Percentiles rank a stretch among this genome's conserved stretches.
These are phyloP conservation scores for Lineus longissimus DNA, from an alignment of 1,140 invertebrate species.

Conservation along the genomic window DNA sequence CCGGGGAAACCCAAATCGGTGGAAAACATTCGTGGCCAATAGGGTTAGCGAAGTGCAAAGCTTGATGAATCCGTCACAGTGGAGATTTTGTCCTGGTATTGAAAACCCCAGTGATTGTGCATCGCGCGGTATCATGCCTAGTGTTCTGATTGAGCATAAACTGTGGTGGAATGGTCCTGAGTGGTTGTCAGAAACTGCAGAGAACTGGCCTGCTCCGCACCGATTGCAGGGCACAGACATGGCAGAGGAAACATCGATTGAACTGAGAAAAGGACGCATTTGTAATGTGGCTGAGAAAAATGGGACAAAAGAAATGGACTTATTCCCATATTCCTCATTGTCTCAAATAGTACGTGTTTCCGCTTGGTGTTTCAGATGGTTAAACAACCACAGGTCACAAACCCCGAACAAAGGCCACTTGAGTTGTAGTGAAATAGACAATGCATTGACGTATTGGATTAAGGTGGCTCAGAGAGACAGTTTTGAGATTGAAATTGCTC, in stretches of 20 bases:
- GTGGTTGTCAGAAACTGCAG: not conserved
- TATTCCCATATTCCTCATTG: not conserved
- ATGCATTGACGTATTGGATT: not conserved
- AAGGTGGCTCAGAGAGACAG: not conserved
- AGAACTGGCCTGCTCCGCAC: not conserved
- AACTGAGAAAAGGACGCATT: not conserved
- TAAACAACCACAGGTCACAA: not conserved
- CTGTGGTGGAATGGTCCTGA: slow-evolving; percentile 1
- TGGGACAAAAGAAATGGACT: not conserved
- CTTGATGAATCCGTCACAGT: not conserved
- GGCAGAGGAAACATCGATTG: not conserved
- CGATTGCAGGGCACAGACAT: not conserved
- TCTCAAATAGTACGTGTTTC: not conserved
- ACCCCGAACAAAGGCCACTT: too few species aligned
- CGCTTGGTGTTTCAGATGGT: not conserved
- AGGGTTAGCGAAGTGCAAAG: not conserved
- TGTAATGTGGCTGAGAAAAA: not conserved
- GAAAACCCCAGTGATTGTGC: not conserved
- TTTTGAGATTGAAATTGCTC: not conserved
- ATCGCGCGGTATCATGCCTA: not conserved
- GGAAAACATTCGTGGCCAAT: not conserved
- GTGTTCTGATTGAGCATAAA: not conserved
- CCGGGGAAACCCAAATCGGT: not conserved
- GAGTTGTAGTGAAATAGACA: not conserved
- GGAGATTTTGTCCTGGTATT: not conserved